phyloP scores from a whole-genome alignment of 2,113 vertebrate genomes.

The Sciurus niger region DNA sequence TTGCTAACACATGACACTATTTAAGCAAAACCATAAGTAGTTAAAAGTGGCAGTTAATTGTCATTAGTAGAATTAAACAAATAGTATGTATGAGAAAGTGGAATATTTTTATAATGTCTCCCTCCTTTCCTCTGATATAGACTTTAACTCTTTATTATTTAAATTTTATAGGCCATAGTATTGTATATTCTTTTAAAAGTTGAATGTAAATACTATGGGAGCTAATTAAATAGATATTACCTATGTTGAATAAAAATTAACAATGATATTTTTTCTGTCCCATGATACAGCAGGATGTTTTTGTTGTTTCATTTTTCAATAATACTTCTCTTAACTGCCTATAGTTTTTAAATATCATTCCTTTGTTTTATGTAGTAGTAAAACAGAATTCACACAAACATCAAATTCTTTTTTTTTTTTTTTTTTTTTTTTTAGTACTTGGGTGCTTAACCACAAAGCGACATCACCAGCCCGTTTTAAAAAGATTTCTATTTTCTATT shows the following conservation, averaged over 20 bases:
- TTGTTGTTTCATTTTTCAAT: conserved; percentile 1
- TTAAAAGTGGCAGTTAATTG: conserved; percentile 25
- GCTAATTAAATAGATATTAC: not conserved
- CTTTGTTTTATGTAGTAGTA: not conserved
- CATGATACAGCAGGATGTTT: not conserved
- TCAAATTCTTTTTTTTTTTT: not conserved
- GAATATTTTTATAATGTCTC: conserved; percentile 1
- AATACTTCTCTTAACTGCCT: not conserved
- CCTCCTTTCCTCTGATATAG: not conserved
- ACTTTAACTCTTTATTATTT: conserved; percentile 31
- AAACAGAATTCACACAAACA: not conserved
- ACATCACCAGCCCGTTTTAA: too few species aligned
- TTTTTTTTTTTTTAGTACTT: too few species aligned
- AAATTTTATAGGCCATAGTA: conserved; percentile 5
- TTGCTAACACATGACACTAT: conserved; percentile 11
- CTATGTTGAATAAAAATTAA: conserved; percentile 7
- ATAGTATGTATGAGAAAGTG: conserved; percentile 6
- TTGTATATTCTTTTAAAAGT: not conserved
- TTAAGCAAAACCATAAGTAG: conserved; percentile 22
- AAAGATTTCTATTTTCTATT: too few species aligned
- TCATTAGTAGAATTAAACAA: conserved; percentile 28
- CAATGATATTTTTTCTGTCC: not conserved
- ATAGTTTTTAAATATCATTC: not conserved
- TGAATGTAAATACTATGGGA: not conserved
- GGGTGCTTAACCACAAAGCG: too few species aligned